Evolutionary conservation across 1,140 invertebrate genomes (phyloP).

Genomic region (Palaemon carinicauda): DNA sequence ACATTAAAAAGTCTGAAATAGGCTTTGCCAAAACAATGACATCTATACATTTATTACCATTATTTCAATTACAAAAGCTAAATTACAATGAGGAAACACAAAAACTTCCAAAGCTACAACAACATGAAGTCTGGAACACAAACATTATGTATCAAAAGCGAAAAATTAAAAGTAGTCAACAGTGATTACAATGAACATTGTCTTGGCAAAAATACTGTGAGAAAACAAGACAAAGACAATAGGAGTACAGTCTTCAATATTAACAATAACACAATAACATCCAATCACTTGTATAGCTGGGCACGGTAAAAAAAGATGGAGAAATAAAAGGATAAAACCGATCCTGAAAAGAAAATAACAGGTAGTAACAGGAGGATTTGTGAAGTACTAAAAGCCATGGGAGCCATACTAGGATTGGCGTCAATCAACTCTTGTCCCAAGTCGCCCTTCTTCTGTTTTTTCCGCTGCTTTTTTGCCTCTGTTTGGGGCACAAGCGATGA

Average conservation of each 20-base stretch:
- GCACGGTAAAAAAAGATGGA: conserved; percentile 45
- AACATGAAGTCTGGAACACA: conserved; percentile 35
- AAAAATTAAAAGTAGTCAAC: conserved; percentile 33
- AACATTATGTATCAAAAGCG: conserved; percentile 30
- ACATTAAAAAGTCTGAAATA: conserved; percentile 1
- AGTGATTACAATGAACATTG: conserved; percentile 27
- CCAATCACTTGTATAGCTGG: background rate
- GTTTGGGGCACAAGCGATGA: conserved; percentile 63
- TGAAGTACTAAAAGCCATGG: conserved; percentile 50
- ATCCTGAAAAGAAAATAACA: conserved; percentile 43
- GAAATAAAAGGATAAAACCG: conserved; percentile 33
- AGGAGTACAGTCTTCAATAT: background rate
- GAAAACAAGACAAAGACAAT: background rate
- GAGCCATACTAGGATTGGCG: conserved; percentile 55
- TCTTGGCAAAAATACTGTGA: conserved; percentile 47
- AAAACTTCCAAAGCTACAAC: conserved; percentile 33
- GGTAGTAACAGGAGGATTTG: conserved; percentile 28
- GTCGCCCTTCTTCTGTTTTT: conserved; percentile 75
- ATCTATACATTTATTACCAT: conserved; percentile 5
- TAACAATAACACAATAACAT: conserved; percentile 10
- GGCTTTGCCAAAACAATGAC: conserved; percentile 42
- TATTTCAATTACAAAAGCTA: conserved; percentile 1
- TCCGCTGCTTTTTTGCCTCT: conserved; percentile 92
- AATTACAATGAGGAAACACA: conserved; percentile 9
- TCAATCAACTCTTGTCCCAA: conserved; percentile 59